phyloP scores from a whole-genome alignment of 2,797 vertebrate genomes.

The Clarias pachynema region DNA sequence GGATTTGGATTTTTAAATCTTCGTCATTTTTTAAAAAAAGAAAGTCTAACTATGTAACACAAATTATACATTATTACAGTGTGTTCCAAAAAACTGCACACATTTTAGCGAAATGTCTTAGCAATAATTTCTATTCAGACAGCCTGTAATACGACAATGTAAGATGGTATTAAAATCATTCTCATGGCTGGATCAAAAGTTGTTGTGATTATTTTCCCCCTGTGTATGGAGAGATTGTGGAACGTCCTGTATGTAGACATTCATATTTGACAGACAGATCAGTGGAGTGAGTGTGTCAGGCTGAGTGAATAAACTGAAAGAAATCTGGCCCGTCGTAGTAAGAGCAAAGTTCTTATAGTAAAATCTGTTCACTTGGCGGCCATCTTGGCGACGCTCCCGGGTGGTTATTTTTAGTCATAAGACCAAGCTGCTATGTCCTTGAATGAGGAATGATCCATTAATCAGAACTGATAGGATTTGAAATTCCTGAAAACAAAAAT shows the following conservation, averaged over 20 bases:
- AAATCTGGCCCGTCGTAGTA: background rate
- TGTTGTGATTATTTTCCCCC: too few species aligned
- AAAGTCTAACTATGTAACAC: background rate
- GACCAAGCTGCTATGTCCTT: background rate
- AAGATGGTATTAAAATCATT: too few species aligned
- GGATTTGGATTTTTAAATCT: background rate
- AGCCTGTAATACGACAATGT: too few species aligned
- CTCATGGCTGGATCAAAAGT: too few species aligned
- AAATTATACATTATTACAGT: background rate
- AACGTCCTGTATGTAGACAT: too few species aligned
- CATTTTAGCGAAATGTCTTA: too few species aligned
- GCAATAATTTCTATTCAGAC: too few species aligned
- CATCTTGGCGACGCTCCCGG: constrained; percentile 5
- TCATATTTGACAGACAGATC: too few species aligned
- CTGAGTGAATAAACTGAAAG: background rate
- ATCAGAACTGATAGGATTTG: background rate
- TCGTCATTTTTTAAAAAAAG: background rate
- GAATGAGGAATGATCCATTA: background rate
- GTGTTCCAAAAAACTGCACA: too few species aligned
- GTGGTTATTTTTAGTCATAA: constrained; percentile 4
- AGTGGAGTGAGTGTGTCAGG: background rate
- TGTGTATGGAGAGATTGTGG: too few species aligned
- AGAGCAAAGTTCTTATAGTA: background rate
- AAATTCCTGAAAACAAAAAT: background rate
- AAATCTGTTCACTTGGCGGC: constrained; percentile 11